Base-by-base conservation (phyloP, 1,140 invertebrate genomes). In the Notospermus geniculatus region DNA sequence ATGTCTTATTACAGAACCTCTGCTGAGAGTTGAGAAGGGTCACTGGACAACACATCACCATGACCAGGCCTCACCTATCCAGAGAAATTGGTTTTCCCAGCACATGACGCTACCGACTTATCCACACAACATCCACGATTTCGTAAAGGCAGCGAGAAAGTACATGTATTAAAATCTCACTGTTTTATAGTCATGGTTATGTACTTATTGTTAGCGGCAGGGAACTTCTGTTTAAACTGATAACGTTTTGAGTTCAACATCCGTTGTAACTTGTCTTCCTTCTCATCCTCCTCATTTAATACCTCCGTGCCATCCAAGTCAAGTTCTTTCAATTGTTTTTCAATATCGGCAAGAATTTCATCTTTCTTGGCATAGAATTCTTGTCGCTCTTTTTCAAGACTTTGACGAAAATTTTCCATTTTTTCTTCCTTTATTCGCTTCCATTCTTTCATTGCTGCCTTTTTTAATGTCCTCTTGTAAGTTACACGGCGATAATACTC, bases 261-360 rank as follows among this genome's bases (percentile, higher is more conserved):
- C 32, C 32, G 4, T 50, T n/a, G 4, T 23, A 50, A n/a, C 25
- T 50, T 27, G 25, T 5, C 46, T 5, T 50, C 46, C n/a, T 50
- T n/a, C 25, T 50, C 46, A 19, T 36, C 23, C 15, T n/a, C 87
- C 60, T 89, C 85, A 63, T 87, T 83, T 66, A 88, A 84, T 0
- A 81, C 85, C 0, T 90, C 84, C 0, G 88, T 87, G 0, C 87
- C 82, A 36, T 81, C 72, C 5, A 89, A 69, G 36, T 87, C 84
- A 68, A 87, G 87, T 23, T 84, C 84, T 56, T 84, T 78, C 76
- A 92, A 88, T 75, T 91, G 88, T 62, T 87, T 83, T 50, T 86
- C 83, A 19, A 92, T 90, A 67, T 87, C 88, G 53, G 84, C 80
- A 32, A 92, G 75, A 30, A 84, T 83, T 58, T 85, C 71, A 0